Evolutionary conservation across 2,888 invertebrate species (phyloP).

Genomic region (Galeruca laticollis): DNA sequence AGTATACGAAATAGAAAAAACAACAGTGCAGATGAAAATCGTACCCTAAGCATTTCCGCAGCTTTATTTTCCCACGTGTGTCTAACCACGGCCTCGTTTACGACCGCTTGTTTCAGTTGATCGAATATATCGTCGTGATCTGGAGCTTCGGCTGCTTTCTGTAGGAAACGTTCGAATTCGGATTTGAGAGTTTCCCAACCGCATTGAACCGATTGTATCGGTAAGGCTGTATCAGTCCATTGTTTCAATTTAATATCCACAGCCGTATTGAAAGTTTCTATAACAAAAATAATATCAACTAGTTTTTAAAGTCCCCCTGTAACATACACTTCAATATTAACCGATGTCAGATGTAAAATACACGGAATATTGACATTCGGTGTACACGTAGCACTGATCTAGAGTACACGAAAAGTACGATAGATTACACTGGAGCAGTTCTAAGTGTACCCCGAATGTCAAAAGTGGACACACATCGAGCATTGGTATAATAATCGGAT

Average conservation of each 20-base stretch:
- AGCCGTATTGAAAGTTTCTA: slow-evolving; percentile 86
- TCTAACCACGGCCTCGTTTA: slow-evolving; percentile 85
- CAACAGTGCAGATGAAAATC: neutral
- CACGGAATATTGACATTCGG: too few species aligned
- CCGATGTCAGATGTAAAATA: too few species aligned
- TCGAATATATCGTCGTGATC: slow-evolving; percentile 94
- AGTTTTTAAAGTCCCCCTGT: neutral
- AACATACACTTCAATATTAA: too few species aligned
- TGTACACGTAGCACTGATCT: too few species aligned
- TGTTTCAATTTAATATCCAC: slow-evolving; percentile 95
- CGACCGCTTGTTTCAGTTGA: slow-evolving; percentile 86
- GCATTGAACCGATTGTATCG: slow-evolving; percentile 85
- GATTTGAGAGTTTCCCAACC: slow-evolving; percentile 87
- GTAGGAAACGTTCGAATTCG: slow-evolving; percentile 79
- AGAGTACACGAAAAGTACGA: too few species aligned
- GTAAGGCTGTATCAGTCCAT: slow-evolving; percentile 94
- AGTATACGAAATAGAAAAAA: neutral
- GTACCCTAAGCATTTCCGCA: slow-evolving; percentile 76
- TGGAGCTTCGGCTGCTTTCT: slow-evolving; percentile 73
- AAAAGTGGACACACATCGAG: too few species aligned
- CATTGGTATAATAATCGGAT: too few species aligned
- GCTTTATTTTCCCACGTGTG: slow-evolving; percentile 96
- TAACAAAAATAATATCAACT: slow-evolving; percentile 20
- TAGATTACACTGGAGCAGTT: too few species aligned
- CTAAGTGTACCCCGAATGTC: too few species aligned